A percentile compares a stretch with the other conserved stretches of the same genome.
These are phyloP conservation scores for Hemichromis elongatus DNA, from an alignment of 2,113 vertebrate genomes.

Conservation along the genomic window DNA sequence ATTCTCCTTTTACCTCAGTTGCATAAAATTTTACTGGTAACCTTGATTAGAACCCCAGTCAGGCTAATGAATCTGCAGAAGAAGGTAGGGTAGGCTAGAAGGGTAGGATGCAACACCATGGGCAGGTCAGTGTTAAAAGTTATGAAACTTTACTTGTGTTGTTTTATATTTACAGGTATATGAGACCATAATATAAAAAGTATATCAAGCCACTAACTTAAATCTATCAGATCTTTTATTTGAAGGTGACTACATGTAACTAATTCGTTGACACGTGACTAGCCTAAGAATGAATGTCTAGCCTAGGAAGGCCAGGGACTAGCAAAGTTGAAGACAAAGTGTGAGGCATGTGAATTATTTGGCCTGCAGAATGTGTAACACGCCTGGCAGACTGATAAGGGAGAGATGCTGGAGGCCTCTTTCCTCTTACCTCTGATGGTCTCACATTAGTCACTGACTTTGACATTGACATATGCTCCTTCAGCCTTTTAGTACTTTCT, in stretches of 20 bases:
- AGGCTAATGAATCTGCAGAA: too few relatives aligned
- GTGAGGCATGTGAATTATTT: not conserved
- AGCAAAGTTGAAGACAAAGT: not conserved
- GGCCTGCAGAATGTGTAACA: not conserved
- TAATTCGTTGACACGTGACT: not conserved
- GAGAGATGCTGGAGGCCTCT: not conserved
- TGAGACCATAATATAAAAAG: not conserved
- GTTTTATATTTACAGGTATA: not conserved
- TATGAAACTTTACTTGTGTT: not conserved
- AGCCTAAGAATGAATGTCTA: not conserved
- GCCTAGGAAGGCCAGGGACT: too few relatives aligned
- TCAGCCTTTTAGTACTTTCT: not conserved
- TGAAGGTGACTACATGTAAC: not conserved
- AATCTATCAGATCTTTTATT: not conserved
- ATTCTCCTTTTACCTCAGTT: too few relatives aligned
- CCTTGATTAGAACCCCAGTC: too few relatives aligned
- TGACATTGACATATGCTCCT: not conserved
- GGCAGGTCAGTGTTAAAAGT: too few relatives aligned
- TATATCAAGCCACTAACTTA: not conserved
- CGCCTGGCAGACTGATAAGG: not conserved
- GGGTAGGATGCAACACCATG: too few relatives aligned
- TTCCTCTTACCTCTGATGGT: not conserved
- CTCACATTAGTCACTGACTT: not conserved
- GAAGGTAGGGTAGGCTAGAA: too few relatives aligned
- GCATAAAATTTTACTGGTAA: too few relatives aligned